Evolutionary conservation across 2,113 vertebrate genomes (phyloP).

Genomic region (Sinocyclocheilus grahami): DNA sequence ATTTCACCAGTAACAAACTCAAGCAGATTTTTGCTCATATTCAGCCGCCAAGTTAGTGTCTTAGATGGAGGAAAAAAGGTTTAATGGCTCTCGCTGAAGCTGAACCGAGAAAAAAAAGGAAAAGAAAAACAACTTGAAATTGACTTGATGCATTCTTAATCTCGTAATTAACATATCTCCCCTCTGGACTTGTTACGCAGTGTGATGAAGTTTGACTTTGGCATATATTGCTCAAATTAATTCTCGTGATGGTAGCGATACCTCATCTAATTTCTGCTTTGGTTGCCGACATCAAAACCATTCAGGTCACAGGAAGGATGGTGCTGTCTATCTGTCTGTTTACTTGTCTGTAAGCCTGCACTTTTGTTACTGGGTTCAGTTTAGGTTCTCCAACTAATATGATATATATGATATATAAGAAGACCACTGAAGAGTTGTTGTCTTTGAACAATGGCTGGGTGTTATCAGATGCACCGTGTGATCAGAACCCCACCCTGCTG

Average conservation of each 20-base stretch:
- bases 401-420: constrained; percentile 23
- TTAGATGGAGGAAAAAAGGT: constrained; percentile 16
- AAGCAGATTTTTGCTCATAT: constrained; percentile 9
- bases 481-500: constrained; percentile 33
- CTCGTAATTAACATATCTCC: constrained; percentile 52
- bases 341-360: not conserved
- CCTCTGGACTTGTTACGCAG: constrained; percentile 39
- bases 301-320: constrained; percentile 37
- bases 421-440: not conserved
- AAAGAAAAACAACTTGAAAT: constrained; percentile 23
- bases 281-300: constrained; percentile 19
- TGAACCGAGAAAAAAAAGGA: not conserved
- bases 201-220: constrained; percentile 40
- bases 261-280: constrained; percentile 35
- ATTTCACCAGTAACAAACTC: constrained; percentile 9
- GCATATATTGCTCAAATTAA: constrained; percentile 50
- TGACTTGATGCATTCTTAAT: constrained; percentile 49
- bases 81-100: constrained; percentile 30
- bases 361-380: constrained; percentile 1
- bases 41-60: constrained; percentile 32
- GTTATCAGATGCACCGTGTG: constrained; percentile 22
- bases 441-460: constrained; percentile 24
- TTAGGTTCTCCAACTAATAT: not conserved
- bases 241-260: constrained; percentile 35
- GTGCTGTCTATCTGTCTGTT: not conserved